These are phyloP conservation scores for Babylonia areolata DNA, from an alignment of 1,140 invertebrate genomes.

Conservation along the genomic window DNA sequence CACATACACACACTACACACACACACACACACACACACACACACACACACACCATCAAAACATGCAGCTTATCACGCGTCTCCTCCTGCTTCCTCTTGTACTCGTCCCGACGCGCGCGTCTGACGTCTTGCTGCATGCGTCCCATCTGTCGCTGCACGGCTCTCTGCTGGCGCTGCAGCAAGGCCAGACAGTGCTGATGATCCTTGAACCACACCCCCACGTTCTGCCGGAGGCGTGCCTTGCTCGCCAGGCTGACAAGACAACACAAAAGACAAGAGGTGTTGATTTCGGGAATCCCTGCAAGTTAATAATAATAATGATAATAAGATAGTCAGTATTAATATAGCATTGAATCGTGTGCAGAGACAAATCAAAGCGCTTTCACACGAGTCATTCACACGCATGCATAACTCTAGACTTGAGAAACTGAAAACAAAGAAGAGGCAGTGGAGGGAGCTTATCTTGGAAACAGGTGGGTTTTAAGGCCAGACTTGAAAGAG, in stretches of 20 bases:
- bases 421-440: too few relatives aligned
- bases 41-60: background rate
- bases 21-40: background rate
- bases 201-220: conserved; percentile 12
- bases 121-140: background rate
- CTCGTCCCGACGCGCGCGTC: background rate
- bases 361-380: too few relatives aligned
- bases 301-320: too few relatives aligned
- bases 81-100: conserved; percentile 14
- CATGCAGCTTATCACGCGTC: background rate
- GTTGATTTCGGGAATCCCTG: too few relatives aligned
- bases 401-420: too few relatives aligned
- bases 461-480: too few relatives aligned
- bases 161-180: conserved; percentile 11
- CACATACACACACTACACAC: background rate
- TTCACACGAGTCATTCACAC: too few relatives aligned
- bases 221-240: background rate
- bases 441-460: too few relatives aligned
- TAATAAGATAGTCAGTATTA: too few relatives aligned
- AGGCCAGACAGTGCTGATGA: conserved; percentile 4
- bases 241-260: background rate
- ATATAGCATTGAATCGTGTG: too few relatives aligned
- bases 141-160: background rate
- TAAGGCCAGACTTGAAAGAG: too few relatives aligned
- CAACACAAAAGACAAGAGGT: too few relatives aligned